These are phyloP conservation scores for Desmodus rotundus DNA, from an alignment of 2,113 vertebrate species.

Conservation along the genomic window DNA sequence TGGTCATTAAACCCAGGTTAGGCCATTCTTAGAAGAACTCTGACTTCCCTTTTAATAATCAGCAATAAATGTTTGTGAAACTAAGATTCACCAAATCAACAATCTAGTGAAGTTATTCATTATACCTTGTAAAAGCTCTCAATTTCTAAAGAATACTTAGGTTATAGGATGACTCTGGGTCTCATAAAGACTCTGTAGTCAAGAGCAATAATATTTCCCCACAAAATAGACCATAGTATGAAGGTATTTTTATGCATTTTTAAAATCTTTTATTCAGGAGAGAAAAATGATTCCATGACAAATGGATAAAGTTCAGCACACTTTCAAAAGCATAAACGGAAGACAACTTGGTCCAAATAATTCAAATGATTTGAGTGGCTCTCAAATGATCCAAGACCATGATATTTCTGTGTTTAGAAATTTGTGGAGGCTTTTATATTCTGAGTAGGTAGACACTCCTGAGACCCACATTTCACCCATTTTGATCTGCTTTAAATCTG, in stretches of 20 bases:
- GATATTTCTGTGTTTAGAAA: not conserved
- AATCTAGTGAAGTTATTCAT: not conserved
- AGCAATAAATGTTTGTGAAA: not conserved
- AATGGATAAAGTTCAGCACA: not conserved
- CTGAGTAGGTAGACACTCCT: not conserved
- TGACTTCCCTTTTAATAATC: not conserved
- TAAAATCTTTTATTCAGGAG: not conserved
- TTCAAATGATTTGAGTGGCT: not conserved
- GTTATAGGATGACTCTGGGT: not conserved
- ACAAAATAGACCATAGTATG: not conserved
- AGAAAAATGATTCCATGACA: not conserved
- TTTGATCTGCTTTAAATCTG: not conserved
- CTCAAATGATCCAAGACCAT: not conserved
- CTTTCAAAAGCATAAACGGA: not conserved
- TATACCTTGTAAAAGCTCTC: not conserved
- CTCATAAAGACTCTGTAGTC: not conserved
- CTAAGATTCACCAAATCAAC: not conserved
- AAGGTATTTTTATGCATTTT: not conserved
- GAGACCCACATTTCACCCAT: not conserved
- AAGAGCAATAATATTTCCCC: not conserved
- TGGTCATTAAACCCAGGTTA: not conserved
- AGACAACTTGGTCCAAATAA: not conserved
- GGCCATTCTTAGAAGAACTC: not conserved
- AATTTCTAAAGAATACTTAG: not conserved
- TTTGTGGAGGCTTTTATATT: not conserved